Evolutionary conservation across 2,113 vertebrate genomes (phyloP).

Genomic region (Paracanthobrama guichenoti): DNA sequence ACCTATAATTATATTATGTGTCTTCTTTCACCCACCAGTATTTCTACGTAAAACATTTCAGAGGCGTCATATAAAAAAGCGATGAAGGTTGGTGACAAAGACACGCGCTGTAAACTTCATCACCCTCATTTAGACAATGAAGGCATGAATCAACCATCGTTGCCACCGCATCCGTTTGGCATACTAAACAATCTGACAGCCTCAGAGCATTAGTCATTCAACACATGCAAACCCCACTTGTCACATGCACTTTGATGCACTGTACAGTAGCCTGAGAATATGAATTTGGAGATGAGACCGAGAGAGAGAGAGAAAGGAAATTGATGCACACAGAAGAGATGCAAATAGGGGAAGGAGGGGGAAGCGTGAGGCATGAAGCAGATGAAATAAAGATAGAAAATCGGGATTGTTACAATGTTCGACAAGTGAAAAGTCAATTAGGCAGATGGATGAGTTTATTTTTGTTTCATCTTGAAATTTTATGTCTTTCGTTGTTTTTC

Average conservation of each 20-base stretch:
- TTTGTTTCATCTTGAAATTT: not conserved
- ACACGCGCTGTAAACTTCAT: constrained; percentile 1
- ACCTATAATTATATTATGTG: constrained; percentile 21
- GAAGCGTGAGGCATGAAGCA: constrained; percentile 33
- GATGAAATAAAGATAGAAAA: constrained; percentile 39
- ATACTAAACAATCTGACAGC: constrained; percentile 40
- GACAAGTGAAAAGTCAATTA: not conserved
- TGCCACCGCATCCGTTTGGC: constrained; percentile 9
- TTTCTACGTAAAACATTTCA: constrained; percentile 2
- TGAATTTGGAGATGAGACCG: constrained; percentile 32
- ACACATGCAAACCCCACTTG: constrained; percentile 60
- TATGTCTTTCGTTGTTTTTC: not conserved
- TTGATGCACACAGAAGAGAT: not conserved
- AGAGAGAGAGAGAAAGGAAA: constrained; percentile 11
- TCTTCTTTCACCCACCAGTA: constrained; percentile 6
- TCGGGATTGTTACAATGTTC: not conserved
- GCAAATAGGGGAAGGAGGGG: not conserved
- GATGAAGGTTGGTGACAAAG: constrained; percentile 17
- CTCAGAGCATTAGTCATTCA: constrained; percentile 59
- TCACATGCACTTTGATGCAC: constrained; percentile 60
- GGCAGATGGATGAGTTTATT: not conserved
- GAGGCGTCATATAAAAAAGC: not conserved
- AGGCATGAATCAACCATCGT: constrained; percentile 36
- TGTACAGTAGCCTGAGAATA: constrained; percentile 26
- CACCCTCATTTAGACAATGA: constrained; percentile 32